phyloP scores from a whole-genome alignment of 2,797 vertebrate genomes.

The Microctenopoma lineatum region DNA sequence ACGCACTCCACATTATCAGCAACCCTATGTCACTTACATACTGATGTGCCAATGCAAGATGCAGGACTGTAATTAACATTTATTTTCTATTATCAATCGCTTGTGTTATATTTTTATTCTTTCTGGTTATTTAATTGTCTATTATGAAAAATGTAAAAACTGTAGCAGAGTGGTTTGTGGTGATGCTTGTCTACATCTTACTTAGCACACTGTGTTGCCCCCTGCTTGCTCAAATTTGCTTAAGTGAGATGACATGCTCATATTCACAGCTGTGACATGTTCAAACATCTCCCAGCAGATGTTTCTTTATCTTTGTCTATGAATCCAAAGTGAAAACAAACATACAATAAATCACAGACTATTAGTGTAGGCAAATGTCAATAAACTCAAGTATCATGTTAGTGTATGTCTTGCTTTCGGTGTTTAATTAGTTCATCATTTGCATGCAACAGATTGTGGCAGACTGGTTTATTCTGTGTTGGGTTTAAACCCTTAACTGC shows the following conservation, averaged over 20 bases:
- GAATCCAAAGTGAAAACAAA: conserved; percentile 29
- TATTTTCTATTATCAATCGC: neutral
- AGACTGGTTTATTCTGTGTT: too few relatives aligned
- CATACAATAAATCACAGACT: neutral
- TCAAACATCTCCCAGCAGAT: conserved; percentile 21
- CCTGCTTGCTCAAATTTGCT: conserved; percentile 38
- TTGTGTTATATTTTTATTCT: neutral
- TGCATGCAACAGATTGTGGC: too few relatives aligned
- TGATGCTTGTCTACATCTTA: conserved; percentile 18
- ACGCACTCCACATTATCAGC: conserved; percentile 43
- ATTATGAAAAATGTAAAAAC: neutral
- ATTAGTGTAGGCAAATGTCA: too few relatives aligned
- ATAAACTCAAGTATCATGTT: too few relatives aligned
- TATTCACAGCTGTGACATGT: conserved; percentile 43
- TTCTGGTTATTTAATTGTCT: neutral
- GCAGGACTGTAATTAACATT: neutral
- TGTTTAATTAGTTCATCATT: too few relatives aligned
- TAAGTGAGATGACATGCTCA: conserved; percentile 43
- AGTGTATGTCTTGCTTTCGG: too few relatives aligned
- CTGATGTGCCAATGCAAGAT: conserved; percentile 16
- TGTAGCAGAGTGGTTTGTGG: conserved; percentile 11
- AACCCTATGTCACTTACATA: conserved; percentile 25
- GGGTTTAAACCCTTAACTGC: too few relatives aligned
- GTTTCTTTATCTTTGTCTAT: conserved; percentile 30
- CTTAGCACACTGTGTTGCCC: conserved; percentile 7